Conservation (phyloP, 2,113 vertebrate species). For the Embiotoca jacksoni region DNA sequence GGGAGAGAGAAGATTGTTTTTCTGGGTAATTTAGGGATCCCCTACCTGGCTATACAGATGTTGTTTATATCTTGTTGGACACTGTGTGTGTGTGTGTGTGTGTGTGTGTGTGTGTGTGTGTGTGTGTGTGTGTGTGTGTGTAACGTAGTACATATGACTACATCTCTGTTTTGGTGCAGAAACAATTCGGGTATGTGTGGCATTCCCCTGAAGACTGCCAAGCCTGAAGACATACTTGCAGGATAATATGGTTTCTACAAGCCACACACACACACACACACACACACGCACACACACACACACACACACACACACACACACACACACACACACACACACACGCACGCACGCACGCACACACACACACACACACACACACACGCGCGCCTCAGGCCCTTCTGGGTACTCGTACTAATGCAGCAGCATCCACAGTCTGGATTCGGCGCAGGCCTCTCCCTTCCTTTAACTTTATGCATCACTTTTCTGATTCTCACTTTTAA, state of each 20-base stretch:
- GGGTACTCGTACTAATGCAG: background rate
- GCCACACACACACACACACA: background rate
- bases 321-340: background rate
- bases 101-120: too few relatives aligned
- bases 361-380: constrained; percentile 2
- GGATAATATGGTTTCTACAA: background rate
- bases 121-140: background rate
- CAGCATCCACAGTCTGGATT: constrained; percentile 30
- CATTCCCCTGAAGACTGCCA: constrained; percentile 24
- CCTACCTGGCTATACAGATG: constrained; percentile 30
- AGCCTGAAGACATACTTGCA: constrained; percentile 36
- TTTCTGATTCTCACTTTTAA: constrained; percentile 49
- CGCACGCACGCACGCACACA: too few relatives aligned
- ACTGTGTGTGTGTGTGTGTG: too few relatives aligned
- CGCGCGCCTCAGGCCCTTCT: constrained; percentile 4
- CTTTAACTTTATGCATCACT: constrained; percentile 34
- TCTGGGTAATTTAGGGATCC: background rate
- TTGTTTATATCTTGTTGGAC: constrained; percentile 39
- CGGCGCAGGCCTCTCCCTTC: constrained; percentile 25
- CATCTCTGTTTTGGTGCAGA: background rate
- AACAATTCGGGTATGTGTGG: constrained; percentile 13
- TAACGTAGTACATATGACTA: background rate
- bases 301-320: background rate
- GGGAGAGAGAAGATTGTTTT: constrained; percentile 23
- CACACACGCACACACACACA: constrained; percentile 15